Percentiles rank a stretch among this genome's conserved stretches.
Evolutionary conservation across 2,888 invertebrate species (phyloP).

Genomic region (Minunthozetes semirufus): DNA sequence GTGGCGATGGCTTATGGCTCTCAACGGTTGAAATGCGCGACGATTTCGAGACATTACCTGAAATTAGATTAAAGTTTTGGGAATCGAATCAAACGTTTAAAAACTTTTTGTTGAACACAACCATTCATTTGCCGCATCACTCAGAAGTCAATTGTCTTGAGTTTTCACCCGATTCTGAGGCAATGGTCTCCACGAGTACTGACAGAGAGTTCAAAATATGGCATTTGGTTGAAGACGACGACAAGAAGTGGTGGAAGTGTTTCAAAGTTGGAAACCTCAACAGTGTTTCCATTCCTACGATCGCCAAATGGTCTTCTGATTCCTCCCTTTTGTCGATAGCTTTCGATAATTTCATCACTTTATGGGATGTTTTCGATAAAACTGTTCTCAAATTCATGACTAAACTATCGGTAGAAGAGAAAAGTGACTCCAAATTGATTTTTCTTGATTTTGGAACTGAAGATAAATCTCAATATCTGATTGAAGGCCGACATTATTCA

Average conservation of each 20-base stretch:
- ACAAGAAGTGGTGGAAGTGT: conserved; percentile 43
- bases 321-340: conserved; percentile 67
- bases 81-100: conserved; percentile 52
- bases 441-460: conserved; percentile 8
- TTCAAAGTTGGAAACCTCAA: conserved; percentile 22
- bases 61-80: conserved; percentile 71
- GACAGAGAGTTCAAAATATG: conserved; percentile 67
- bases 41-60: conserved; percentile 56
- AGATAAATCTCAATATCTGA: conserved; percentile 24
- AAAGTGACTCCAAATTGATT: neutral
- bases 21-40: conserved; percentile 56
- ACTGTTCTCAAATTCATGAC: neutral
- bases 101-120: conserved; percentile 66
- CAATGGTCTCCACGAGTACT: conserved; percentile 58
- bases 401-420: conserved; percentile 1
- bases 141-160: conserved; percentile 56
- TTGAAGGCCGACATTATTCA: conserved; percentile 13
- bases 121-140: conserved; percentile 65
- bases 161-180: conserved; percentile 54
- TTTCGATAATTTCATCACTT: conserved; percentile 60
- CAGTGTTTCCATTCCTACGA: conserved; percentile 53
- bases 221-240: conserved; percentile 55
- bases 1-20: conserved; percentile 63
- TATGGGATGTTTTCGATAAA: conserved; percentile 56
- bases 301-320: conserved; percentile 63